Conservation (phyloP, 2,797 vertebrate species). For the Rhinophrynus dorsalis region DNA sequence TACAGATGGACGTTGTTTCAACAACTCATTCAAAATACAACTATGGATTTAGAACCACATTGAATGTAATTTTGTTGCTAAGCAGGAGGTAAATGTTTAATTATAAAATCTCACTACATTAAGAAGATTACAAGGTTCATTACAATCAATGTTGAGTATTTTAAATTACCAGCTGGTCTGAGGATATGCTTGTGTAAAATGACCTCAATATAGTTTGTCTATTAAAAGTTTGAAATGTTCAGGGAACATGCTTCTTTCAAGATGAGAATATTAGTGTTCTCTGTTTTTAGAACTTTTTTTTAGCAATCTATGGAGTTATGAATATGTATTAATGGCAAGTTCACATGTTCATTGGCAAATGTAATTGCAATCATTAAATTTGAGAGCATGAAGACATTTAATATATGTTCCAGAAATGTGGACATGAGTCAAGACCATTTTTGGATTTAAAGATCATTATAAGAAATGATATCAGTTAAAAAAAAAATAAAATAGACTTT, state of each 20-base stretch:
- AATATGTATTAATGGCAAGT: too few relatives aligned
- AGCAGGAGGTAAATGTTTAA: conserved; percentile 63
- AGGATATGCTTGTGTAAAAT: conserved; percentile 57
- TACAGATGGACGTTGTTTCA: conserved; percentile 6
- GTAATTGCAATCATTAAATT: too few relatives aligned
- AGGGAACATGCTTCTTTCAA: background rate
- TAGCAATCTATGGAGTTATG: too few relatives aligned
- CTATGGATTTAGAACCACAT: conserved; percentile 50
- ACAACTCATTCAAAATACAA: conserved; percentile 49
- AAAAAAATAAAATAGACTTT: too few relatives aligned
- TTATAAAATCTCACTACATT: conserved; percentile 65
- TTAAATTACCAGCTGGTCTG: conserved; percentile 57
- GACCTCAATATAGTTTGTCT: background rate
- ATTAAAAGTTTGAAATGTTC: background rate
- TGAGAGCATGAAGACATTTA: too few relatives aligned
- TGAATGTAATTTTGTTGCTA: conserved; percentile 54
- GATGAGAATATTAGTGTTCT: background rate
- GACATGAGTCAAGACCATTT: too few relatives aligned
- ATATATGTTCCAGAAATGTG: too few relatives aligned
- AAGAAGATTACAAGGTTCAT: conserved; percentile 59
- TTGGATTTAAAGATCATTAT: too few relatives aligned
- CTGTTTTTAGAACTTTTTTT: too few relatives aligned
- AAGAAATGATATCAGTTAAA: too few relatives aligned
- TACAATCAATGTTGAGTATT: conserved; percentile 56
- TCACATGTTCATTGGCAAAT: too few relatives aligned